Conservation (phyloP, 2,113 vertebrate species). For the Lophura nycthemera region DNA sequence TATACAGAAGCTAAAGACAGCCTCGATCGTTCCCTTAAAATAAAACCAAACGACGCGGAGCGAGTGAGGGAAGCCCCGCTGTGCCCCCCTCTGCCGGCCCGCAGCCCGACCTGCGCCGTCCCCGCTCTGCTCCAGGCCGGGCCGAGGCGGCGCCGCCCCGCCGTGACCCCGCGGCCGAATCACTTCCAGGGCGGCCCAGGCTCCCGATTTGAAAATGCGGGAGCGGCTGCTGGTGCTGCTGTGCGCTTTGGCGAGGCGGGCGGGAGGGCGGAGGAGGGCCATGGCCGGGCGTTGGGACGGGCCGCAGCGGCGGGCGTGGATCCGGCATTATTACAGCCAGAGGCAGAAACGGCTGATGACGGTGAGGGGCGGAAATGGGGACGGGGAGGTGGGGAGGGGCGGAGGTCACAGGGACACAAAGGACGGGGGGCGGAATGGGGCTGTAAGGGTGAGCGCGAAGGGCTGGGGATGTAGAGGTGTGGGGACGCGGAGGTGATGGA, state of each 20-base stretch:
- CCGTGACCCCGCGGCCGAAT: background rate
- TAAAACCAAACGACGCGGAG: no score
- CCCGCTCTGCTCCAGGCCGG: no score
- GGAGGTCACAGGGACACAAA: background rate
- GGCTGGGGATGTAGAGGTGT: background rate
- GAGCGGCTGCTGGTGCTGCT: conserved; percentile 72
- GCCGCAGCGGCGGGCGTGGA: conserved; percentile 54
- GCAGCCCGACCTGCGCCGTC: no score
- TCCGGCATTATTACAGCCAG: conserved; percentile 83
- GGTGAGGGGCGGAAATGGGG: conserved; percentile 47
- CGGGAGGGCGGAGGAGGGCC: conserved; percentile 63
- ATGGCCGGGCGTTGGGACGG: conserved; percentile 68
- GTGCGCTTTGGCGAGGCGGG: conserved; percentile 77
- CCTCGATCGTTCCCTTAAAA: no score
- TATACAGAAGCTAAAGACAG: no score
- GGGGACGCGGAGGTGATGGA: background rate
- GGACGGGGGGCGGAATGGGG: background rate
- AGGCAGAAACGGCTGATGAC: conserved; percentile 82
- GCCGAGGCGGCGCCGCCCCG: background rate
- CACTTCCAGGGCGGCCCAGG: conserved; percentile 38
- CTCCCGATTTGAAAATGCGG: conserved; percentile 57
- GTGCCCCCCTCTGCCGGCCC: no score
- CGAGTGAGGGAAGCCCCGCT: no score
- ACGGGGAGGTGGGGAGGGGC: background rate
- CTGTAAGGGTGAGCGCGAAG: background rate